Base-by-base conservation (phyloP, 2,888 invertebrate species). In the Sminthurinus aureus region DNA sequence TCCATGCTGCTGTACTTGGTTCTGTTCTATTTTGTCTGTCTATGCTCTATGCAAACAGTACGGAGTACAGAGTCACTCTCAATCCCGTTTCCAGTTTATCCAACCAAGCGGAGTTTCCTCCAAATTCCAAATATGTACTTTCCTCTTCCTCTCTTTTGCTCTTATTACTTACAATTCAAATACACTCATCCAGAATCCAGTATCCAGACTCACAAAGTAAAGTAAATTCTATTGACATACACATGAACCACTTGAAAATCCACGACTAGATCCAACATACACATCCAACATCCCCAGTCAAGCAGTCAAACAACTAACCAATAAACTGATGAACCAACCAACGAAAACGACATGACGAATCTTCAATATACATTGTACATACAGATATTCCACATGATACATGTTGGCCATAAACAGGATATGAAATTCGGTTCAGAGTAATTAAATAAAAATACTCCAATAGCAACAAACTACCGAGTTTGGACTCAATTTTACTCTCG, bases 141-240 rank as follows among this genome's bases (percentile, higher is more conserved):
- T 18, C 9, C 58, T 58, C 58, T 58, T 58, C 58, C 58, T 9
- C 58, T 58, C 58, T 13, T 58, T 58, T 11, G 13, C 58, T 58
- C 58, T 58, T 58, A 58, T 58, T 58, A 58, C 58, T 58, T 58
- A 58, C 58, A 58, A 58, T 58, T 58, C 58, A 58, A 58, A 58
- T 9, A 58, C 58, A 58, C 58, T 58, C 58, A 58, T 58, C 15
- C 58, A 15, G 58, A 58, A 3, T 58, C 9, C n/a, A n/a, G n/a
- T n/a, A n/a, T n/a, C n/a, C 58, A 15, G 58, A 58, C 58, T 58
- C 9, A 58, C 58, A 58, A 58, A 58, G 58, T 18, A 58, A 58
- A 58, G 58, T 58, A 58, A 58, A 58, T 58, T 58, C 58, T 58
- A 58, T 58, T 58, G 58, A 58, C 58, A 58, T 58, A 58, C 18